Base-by-base conservation (phyloP, 1,140 invertebrate genomes). In the Reticulitermes speratus region DNA sequence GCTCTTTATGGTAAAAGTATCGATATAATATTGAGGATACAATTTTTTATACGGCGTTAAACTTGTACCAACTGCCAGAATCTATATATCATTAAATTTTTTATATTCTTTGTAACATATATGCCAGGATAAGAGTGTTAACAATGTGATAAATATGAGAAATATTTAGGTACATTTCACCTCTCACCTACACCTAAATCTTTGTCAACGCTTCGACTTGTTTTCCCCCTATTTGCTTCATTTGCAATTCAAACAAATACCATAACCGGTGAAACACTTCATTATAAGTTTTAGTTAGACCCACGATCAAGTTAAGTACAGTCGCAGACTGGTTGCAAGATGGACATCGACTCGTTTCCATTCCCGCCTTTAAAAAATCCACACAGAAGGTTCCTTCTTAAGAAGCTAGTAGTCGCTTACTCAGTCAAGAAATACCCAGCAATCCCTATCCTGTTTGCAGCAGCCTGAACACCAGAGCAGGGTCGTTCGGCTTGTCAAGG, bases 71-170 rank as follows among this genome's bases (percentile, higher is more conserved):
- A 75, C 75, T 48, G 69, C 59, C 55, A 30, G 55, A 86, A 81
- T 69, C 59, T 45, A 86, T 86, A 82, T 52, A 86, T 86, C 85
- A 86, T 82, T 32, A 32, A 14, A 2, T 32, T 86, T 75, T 75
- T 23, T 86, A 7, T 86, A 30, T 82, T 44, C 48, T 82, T 82
- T 48, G 30, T 83, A 83, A 48, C 25, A 48, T 45, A 16, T 55
- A 23, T 82, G 75, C 55, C 85, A 86, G 65, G 81, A 44, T 82
- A 5, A 30, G 44, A 86, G 85, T 86, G 85, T 82, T 86, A 86
- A 86, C 85, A 86, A 86, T 86, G 85, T 86, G 85, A 86, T 86
- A 86, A 86, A 86, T 86, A 86, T 83, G 81, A 86, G 85, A 86
- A 86, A 86, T 86, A 86, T 86, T 82, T 83, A 82, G 85, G 69